Evolutionary conservation across 2,113 vertebrate genomes (phyloP), one percentile per base, ranked within the genome.

Genomic region (Myotis davidii): DNA sequence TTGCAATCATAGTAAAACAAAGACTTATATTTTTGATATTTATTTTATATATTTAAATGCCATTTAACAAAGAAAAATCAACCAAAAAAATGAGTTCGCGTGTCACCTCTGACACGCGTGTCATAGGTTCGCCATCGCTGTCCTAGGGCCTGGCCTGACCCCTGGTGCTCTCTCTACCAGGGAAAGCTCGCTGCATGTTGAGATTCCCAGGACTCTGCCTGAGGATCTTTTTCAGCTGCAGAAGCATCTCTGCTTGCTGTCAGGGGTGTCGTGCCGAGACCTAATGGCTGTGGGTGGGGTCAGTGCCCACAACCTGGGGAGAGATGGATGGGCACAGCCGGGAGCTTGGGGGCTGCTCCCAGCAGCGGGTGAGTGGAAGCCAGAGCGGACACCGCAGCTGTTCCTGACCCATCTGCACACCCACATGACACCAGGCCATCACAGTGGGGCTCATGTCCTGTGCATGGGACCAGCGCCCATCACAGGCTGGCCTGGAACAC

Each of bases 71-170:
- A 39, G 39, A 39, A 39, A 39, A 39, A 39, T 39, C 39, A 39
- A 39, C 39, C 39, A 39, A 4, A 39, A 39, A 39, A 39, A 39
- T 39, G 39, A 39, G 39, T 39, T 39, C 39, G 39, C 39, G 4
- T 39, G 39, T 39, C 39, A 39, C 39, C 39, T 39, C 39, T 39
- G 39, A 39, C 39, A 39, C 39, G 5, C 39, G 5, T 39, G 39
- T 39, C 39, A 39, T 5, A 5, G 39, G 39, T 39, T 39, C 39
- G 5, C 39, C 39, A 39, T 39, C 39, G 5, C 39, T 39, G 9
- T 17, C n/a, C 65, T 21, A n/a, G 20, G 0, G 3, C 48, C 4
- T 25, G 34, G 21, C 18, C 4, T 20, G n/a, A n/a, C 3, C 2
- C 6, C 10, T 39, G 42, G 65, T 17, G 7, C 48, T 59, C 5